phyloP scores from a whole-genome alignment of 2,888 invertebrate genomes.

The Netelia melanura region DNA sequence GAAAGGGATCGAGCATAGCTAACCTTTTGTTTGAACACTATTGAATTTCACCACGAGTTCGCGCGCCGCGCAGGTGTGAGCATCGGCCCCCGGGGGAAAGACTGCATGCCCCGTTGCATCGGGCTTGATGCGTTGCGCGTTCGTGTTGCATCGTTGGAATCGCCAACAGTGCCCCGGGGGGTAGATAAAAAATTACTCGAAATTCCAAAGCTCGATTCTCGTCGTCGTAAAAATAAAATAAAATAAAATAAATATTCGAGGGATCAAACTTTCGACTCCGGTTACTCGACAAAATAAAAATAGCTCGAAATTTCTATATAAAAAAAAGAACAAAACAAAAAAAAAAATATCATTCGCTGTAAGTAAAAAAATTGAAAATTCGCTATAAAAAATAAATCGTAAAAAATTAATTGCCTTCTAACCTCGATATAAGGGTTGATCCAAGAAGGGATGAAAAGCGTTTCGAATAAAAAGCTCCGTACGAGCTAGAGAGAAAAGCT shows the following conservation, averaged over 20 bases:
- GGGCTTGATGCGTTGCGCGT: neutral
- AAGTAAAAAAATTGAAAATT: neutral
- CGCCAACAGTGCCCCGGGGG: conserved; percentile 19
- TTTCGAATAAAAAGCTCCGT: neutral
- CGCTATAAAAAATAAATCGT: neutral
- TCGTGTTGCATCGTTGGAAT: conserved; percentile 30
- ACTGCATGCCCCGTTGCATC: conserved; percentile 42
- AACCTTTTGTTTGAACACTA: conserved; percentile 60
- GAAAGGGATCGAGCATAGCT: conserved; percentile 16
- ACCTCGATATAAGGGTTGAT: neutral
- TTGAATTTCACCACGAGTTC: conserved; percentile 65
- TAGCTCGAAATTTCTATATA: too few relatives aligned
- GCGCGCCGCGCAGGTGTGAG: conserved; percentile 59
- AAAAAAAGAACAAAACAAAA: too few relatives aligned
- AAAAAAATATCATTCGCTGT: too few relatives aligned
- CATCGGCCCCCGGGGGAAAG: conserved; percentile 36
- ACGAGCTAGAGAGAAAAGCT: conserved; percentile 3
- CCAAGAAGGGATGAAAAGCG: neutral
- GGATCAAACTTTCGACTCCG: too few relatives aligned
- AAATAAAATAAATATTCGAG: too few relatives aligned
- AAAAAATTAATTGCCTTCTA: neutral
- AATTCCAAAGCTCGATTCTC: neutral
- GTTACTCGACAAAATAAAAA: too few relatives aligned
- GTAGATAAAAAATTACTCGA: conserved; percentile 35
- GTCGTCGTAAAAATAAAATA: conserved; percentile 21